Percentiles rank a stretch among this genome's conserved stretches.
Conservation (phyloP, 35 echinoderm and acorn worm genomes). For the Eucidaris tribuloides region DNA sequence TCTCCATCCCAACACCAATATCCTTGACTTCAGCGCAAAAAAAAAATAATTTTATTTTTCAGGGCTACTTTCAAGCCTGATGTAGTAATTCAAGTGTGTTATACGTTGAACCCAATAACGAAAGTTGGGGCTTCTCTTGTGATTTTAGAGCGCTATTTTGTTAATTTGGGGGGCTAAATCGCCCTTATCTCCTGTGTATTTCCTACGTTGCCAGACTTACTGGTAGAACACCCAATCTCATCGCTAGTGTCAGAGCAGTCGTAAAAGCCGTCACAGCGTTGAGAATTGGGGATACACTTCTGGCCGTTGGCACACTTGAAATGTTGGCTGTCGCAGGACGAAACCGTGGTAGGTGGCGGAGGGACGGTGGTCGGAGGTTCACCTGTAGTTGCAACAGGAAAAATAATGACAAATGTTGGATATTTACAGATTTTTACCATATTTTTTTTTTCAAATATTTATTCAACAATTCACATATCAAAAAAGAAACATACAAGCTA, state of each 20-base stretch:
- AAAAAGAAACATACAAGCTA: too few relatives aligned
- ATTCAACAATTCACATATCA: too few relatives aligned
- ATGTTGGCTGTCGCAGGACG: not conserved
- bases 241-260: conserved; percentile 69
- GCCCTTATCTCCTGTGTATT: not conserved
- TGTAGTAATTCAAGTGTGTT: not conserved
- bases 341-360: not conserved
- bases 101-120: not conserved
- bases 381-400: not conserved
- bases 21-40: too few relatives aligned
- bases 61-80: not conserved
- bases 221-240: conserved; percentile 41
- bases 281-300: conserved; percentile 15
- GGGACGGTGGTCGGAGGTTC: not conserved
- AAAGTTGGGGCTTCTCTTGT: too few relatives aligned
- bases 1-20: too few relatives aligned
- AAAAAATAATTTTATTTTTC: too few relatives aligned
- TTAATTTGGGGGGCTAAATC: not conserved
- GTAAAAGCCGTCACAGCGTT: conserved; percentile 29
- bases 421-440: too few relatives aligned
- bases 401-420: too few relatives aligned
- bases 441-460: too few relatives aligned
- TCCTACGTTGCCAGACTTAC: not conserved
- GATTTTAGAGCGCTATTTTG: not conserved
- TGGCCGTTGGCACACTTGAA: conserved; percentile 30